Evolutionary conservation across 2,797 vertebrate species (phyloP), one percentile per base, ranked within the genome.

Genomic region (Leuciscus waleckii): DNA sequence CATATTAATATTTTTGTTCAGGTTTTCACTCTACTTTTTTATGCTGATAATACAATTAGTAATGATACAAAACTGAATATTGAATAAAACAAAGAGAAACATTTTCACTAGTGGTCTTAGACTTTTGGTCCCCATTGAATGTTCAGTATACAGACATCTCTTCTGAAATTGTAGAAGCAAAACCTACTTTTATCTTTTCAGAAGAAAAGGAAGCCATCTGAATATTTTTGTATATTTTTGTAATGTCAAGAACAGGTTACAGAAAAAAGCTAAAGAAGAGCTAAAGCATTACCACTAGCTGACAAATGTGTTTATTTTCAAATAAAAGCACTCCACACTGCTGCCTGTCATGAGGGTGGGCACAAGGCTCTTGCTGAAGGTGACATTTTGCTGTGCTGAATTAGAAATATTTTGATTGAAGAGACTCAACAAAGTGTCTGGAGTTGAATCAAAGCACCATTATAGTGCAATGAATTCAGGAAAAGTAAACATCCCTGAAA

Each of bases 341-440:
- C 37, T 77, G 82, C 43, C 54, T 79, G 63, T 85, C 69, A 86
- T 81, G 63, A 82, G 63, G 70, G 46, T 78, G 56, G 13, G 49
- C 39, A 79, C 71, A 54, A 81, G 69, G 37, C 69, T 84, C 67
- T 81, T 14, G 67, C 41, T 76, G 56, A 80, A 88, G 84, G 79
- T 85, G 76, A 86, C 83, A 87, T 80, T 87, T 85, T 58, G 70
- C 76, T 46, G 14, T 39, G 29, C 19, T 26, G 82, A 71, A 77
- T 75, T 76, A 85, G 46, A 79, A 83, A 88, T 79, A 39, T 82
- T 71, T 76, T 68, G 61, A 87, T 70, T 81, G 35, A 87, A 79
- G 75, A 58, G 79, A 79, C 65, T 61, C 74, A 63, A 68, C 37
- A 78, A 71, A 84, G 26, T 79, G 67, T 70, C 37, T 35, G 26